Conservation (phyloP, 2,888 invertebrate species). For the Omphaloscelis lunosa region DNA sequence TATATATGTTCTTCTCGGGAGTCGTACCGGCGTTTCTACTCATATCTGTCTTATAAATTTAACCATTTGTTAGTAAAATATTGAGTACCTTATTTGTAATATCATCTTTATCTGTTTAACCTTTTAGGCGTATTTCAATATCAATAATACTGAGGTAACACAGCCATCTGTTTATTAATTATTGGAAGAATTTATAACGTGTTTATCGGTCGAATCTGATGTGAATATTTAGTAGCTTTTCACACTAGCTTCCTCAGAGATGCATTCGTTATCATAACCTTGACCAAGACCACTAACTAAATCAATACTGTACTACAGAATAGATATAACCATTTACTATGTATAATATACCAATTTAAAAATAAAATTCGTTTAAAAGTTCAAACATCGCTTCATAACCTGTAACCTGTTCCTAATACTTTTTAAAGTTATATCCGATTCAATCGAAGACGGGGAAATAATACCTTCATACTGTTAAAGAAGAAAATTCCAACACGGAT, state of each 20-base stretch:
- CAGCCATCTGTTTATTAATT: background rate
- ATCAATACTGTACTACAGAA: background rate
- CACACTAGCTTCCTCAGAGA: constrained; percentile 8
- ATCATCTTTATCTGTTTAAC: background rate
- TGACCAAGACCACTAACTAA: background rate
- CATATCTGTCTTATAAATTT: background rate
- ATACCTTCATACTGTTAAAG: background rate
- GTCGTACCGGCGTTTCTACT: no score
- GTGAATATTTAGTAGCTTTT: constrained; percentile 33
- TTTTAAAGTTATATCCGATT: background rate
- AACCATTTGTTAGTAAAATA: background rate
- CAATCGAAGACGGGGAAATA: background rate
- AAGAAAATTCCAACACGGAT: constrained; percentile 37
- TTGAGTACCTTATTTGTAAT: background rate
- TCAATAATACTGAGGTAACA: background rate
- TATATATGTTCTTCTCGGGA: background rate
- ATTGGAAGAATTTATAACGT: constrained; percentile 5
- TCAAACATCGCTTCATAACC: background rate
- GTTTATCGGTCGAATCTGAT: constrained; percentile 7
- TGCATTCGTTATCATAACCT: constrained; percentile 14
- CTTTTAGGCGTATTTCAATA: background rate
- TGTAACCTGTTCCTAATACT: background rate
- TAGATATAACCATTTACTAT: background rate
- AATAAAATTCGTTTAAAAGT: background rate
- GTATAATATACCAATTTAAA: no score